Percentiles rank a stretch among this genome's conserved stretches.
These are phyloP conservation scores for Melanostoma mellinum DNA, from an alignment of 2,888 invertebrate species.

Conservation along the genomic window DNA sequence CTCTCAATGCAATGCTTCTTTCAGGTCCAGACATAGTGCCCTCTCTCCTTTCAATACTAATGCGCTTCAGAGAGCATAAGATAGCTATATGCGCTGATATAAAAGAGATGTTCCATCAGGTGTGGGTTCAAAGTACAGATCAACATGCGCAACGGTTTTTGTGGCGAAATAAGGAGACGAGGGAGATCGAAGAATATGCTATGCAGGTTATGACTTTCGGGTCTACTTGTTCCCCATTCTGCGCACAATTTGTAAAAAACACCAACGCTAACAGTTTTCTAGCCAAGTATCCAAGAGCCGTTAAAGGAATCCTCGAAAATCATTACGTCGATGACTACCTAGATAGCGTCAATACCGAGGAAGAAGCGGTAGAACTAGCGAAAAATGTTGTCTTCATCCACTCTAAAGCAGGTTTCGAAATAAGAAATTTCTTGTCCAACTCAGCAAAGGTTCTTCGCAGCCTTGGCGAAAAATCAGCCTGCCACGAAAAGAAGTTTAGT, in stretches of 20 bases:
- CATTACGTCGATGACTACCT: too few relatives aligned
- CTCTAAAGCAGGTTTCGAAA: too few relatives aligned
- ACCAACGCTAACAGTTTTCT: too few relatives aligned
- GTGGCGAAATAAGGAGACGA: constrained; percentile 4
- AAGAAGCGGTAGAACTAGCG: too few relatives aligned
- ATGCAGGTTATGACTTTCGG: constrained; percentile 30
- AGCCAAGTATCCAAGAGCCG: too few relatives aligned
- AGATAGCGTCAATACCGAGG: constrained; percentile 55
- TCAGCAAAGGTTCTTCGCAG: not conserved
- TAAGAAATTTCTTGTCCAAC: constrained; percentile 69
- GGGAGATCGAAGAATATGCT: constrained; percentile 1
- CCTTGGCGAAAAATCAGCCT: not conserved
- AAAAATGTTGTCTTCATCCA: too few relatives aligned
- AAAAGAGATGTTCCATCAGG: constrained; percentile 8
- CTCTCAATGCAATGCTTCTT: too few relatives aligned
- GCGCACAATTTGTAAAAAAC: constrained; percentile 67
- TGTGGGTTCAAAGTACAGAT: constrained; percentile 1
- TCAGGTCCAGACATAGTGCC: not conserved
- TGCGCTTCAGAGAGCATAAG: not conserved
- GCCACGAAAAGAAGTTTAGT: not conserved
- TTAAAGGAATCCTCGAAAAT: too few relatives aligned
- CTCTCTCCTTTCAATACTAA: not conserved
- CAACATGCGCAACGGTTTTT: constrained; percentile 18
- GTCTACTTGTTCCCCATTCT: constrained; percentile 25
- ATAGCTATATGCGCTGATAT: not conserved